Percentiles rank a stretch among this genome's conserved stretches.
These are phyloP conservation scores for Myotis brandtii DNA, from an alignment of 2,113 vertebrate species.

Conservation along the genomic window DNA sequence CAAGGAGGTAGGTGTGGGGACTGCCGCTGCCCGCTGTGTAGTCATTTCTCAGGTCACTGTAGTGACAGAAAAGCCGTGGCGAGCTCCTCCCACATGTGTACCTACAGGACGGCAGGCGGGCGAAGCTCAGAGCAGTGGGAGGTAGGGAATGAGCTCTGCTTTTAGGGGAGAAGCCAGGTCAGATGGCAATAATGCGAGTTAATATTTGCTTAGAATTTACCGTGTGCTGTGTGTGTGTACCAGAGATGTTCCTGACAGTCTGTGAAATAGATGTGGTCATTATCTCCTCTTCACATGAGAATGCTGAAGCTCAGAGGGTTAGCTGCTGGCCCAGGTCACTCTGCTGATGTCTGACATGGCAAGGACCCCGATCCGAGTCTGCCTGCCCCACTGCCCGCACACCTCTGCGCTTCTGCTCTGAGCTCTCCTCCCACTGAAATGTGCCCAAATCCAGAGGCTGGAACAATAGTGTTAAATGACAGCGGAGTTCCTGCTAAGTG, in stretches of 20 bases:
- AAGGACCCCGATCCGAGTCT: background rate
- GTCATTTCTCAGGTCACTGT: background rate
- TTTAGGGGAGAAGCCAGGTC: background rate
- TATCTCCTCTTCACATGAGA: background rate
- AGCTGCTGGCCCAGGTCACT: background rate
- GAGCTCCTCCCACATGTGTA: background rate
- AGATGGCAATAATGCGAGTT: background rate
- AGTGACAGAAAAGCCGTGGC: background rate
- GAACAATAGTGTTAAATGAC: background rate
- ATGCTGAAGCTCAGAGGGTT: background rate
- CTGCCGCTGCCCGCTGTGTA: accelerated
- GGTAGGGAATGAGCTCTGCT: background rate
- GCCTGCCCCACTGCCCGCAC: accelerated
- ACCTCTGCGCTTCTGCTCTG: background rate
- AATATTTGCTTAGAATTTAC: background rate
- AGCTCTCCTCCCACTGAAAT: background rate
- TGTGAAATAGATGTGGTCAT: background rate
- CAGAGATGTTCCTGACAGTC: background rate
- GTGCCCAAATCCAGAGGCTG: background rate
- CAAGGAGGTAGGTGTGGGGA: background rate
- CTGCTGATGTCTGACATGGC: background rate
- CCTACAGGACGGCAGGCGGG: background rate
- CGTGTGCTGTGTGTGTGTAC: background rate
- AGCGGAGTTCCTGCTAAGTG: background rate
- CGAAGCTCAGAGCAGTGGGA: background rate